Evolutionary conservation across 2,888 invertebrate genomes (phyloP), one percentile per base, ranked within the genome.

Genomic region (Epistrophella euchroma): DNA sequence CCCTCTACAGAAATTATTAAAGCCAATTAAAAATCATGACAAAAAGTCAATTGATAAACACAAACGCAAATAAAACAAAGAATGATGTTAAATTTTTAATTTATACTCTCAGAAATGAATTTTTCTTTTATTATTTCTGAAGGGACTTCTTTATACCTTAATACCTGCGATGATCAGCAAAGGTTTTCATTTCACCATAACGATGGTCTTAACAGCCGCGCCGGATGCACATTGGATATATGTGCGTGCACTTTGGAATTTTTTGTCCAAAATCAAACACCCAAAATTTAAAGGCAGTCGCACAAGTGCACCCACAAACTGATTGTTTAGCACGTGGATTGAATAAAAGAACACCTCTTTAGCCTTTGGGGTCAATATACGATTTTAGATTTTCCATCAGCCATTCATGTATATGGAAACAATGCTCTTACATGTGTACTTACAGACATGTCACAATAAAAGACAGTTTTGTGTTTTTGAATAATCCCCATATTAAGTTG

Each of bases 11-110:
- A 25, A 2, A 25, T 25, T 32, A 47, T 60, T 62, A 66, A 37
- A 43, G 81, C 72, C 81, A 81, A 86, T 86, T 86, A 86, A 86
- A 86, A 86, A 77, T 77, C 81, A 86, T 77, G 81, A 77, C 85
- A 79, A 80, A 85, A 85, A 85, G 74, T 85, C 80, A 56, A 76
- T 84, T 75, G 43, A 40, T 10, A 71, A 71, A 40, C 55, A 62
- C 22, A 68, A 37, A 55, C n/a, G n/a, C 62, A 25, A 17, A 45
- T 17, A 70, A 84, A 66, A 15, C 32, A 64, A 81, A 52, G 19
- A 45, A 47, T n/a, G n/a, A 52, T 45, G 66, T 84, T 45, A 55
- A 80, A 80, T 56, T 72, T 72, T 85, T 85, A 76, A 80, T 85
- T 85, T 85, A 85, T 85, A 73, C 75, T 76, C 52, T 76, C 76